Evolutionary conservation across 2,888 invertebrate genomes (phyloP), one percentile per base, ranked within the genome.

Genomic region (Leptarthrus brevirostris): DNA sequence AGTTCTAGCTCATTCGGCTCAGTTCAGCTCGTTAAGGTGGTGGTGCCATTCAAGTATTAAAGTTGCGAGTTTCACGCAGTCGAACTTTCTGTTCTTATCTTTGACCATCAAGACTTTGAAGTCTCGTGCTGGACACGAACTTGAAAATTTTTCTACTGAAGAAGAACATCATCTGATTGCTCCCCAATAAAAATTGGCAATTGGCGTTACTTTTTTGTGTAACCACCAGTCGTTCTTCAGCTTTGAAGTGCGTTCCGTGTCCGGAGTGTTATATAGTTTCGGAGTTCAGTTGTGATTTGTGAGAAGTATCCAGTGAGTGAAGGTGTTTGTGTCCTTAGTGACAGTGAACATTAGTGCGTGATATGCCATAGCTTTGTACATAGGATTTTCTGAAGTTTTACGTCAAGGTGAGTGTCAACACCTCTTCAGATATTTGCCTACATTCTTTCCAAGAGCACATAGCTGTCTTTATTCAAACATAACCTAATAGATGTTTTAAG

Each of bases 401-500:
- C 14, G 40, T 4, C 61, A 20, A 40, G 22, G 61, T 61, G 61
- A 61, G 61, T 58, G 34, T 22, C 54, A 54, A 14, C 30, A 30
- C 8, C 30, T 6, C 30, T 30, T 30, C 30, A 30, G 8, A 8
- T 30, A 8, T 30, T 30, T 8, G 30, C 30, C 30, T 30, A 30
- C 8, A 6, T 30, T 6, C 30, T 30, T 4, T 4, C 4, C 4
- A 30, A 30, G 30, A 30, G 30, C 30, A 30, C 30, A 6, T 30
- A 30, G 8, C 8, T 8, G 12, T 61, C n/a, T 22, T n/a, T 40
- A 30, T 16, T 61, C 40, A 30, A 30, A 30, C 30, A 36, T 61
- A 61, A 61, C 61, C 61, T 61, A 40, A 36, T 36, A 61, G 40
- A 61, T 36, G 10, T 61, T 61, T 61, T 14, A 61, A 61, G 40